Percentiles rank a stretch among this genome's conserved stretches.
Evolutionary conservation across 2,888 invertebrate species (phyloP).

Genomic region (Andrena camellia): DNA sequence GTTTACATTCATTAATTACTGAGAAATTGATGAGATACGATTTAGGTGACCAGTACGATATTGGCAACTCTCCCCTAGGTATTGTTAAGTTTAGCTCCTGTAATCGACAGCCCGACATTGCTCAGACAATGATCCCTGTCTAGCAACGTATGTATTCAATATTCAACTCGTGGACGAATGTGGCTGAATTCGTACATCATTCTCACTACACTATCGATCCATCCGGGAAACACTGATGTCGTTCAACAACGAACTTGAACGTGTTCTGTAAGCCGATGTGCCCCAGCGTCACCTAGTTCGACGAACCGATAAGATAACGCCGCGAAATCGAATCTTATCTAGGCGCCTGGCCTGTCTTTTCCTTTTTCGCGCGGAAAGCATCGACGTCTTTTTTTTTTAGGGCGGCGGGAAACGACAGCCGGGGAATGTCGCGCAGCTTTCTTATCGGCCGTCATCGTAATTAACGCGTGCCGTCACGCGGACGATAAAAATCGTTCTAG

Average conservation of each 20-base stretch:
- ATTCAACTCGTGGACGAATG: too few relatives aligned
- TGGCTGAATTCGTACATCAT: too few relatives aligned
- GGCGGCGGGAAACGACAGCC: slow-evolving; percentile 41
- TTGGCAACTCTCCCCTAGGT: too few relatives aligned
- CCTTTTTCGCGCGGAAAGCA: slow-evolving; percentile 42
- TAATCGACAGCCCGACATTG: too few relatives aligned
- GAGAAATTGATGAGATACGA: too few relatives aligned
- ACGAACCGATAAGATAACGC: slow-evolving; percentile 60
- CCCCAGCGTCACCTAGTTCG: background rate
- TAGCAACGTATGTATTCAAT: too few relatives aligned
- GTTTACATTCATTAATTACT: too few relatives aligned
- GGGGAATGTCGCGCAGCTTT: slow-evolving; percentile 29
- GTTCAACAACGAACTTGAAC: slow-evolving; percentile 1
- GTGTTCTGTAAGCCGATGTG: slow-evolving; percentile 9
- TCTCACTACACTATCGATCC: background rate
- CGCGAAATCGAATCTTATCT: slow-evolving; percentile 69
- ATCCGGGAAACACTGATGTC: slow-evolving; percentile 11
- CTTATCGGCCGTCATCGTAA: slow-evolving; percentile 69
- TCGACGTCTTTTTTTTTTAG: slow-evolving; percentile 10
- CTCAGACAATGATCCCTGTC: too few relatives aligned
- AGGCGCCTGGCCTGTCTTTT: slow-evolving; percentile 53
- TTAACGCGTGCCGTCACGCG: slow-evolving; percentile 72
- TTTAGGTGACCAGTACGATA: too few relatives aligned
- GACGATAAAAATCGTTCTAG: slow-evolving; percentile 64
- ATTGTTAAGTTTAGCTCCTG: too few relatives aligned